phyloP scores from a whole-genome alignment of 2,888 invertebrate genomes.

The Germaria angustata region DNA sequence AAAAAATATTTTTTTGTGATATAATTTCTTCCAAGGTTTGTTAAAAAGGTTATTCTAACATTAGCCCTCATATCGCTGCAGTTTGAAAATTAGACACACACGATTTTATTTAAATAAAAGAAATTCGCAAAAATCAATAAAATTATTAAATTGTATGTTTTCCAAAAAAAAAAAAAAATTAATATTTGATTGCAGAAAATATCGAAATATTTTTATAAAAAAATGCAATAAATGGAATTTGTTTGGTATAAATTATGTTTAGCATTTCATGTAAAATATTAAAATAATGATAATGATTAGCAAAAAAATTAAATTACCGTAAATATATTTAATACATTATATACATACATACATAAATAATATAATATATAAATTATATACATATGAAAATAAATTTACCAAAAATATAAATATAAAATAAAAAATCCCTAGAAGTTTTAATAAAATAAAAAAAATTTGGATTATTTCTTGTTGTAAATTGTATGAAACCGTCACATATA shows the following conservation, averaged over 20 bases:
- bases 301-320: slow-evolving; percentile 48
- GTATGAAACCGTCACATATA: too few relatives aligned
- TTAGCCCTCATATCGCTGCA: neutral
- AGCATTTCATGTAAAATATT: slow-evolving; percentile 69
- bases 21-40: too few relatives aligned
- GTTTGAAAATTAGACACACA: neutral
- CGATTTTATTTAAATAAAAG: neutral
- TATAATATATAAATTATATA: slow-evolving; percentile 69
- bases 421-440: slow-evolving; percentile 51
- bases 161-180: neutral
- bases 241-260: slow-evolving; percentile 63
- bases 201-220: slow-evolving; percentile 30
- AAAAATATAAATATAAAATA: slow-evolving; percentile 63
- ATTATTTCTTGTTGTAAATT: neutral
- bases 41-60: too few relatives aligned
- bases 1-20: neutral
- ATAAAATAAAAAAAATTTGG: neutral
- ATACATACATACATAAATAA: slow-evolving; percentile 66
- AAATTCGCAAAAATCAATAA: neutral
- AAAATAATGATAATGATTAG: slow-evolving; percentile 37
- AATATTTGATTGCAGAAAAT: slow-evolving; percentile 20
- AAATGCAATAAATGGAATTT: slow-evolving; percentile 28
- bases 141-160: slow-evolving; percentile 11
- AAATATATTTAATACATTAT: slow-evolving; percentile 66
- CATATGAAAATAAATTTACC: slow-evolving; percentile 69